These are phyloP conservation scores for Drosophila ironensis DNA, from an alignment of 1,140 invertebrate genomes.

Conservation along the genomic window DNA sequence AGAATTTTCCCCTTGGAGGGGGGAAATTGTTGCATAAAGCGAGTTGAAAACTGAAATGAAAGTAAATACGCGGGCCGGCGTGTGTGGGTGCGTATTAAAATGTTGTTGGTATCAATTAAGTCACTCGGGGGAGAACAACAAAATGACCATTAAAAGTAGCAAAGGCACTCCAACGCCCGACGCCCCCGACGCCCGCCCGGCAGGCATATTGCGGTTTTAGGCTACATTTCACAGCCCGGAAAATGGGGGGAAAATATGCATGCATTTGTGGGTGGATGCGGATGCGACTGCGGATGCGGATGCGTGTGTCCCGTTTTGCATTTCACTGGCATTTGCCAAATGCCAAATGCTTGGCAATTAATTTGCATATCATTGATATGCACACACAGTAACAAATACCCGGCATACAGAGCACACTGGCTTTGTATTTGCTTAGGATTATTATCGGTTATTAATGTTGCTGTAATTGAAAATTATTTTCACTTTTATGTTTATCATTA, in stretches of 20 bases:
- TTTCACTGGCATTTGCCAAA: too few relatives aligned
- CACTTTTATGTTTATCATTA: conserved; percentile 79
- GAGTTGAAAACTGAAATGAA: conserved; percentile 11
- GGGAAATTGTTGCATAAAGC: conserved; percentile 19
- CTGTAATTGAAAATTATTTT: conserved; percentile 81
- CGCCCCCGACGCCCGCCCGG: too few relatives aligned
- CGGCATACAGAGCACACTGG: neutral
- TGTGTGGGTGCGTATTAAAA: neutral
- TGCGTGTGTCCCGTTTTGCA: conserved; percentile 34
- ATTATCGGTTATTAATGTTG: conserved; percentile 80
- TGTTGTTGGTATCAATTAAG: conserved; percentile 53
- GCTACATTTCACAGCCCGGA: conserved; percentile 57
- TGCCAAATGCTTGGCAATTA: conserved; percentile 69
- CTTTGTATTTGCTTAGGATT: conserved; percentile 75
- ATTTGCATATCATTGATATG: conserved; percentile 81
- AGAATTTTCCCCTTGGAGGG: conserved; percentile 22
- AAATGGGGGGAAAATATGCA: too few relatives aligned
- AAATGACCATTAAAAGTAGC: conserved; percentile 48
- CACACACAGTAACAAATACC: conserved; percentile 35
- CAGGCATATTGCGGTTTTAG: conserved; percentile 64
- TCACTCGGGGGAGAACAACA: conserved; percentile 39
- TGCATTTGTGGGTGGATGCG: conserved; percentile 4
- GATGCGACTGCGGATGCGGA: neutral
- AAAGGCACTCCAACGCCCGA: conserved; percentile 1
- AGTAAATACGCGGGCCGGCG: neutral